Evolutionary conservation across 1,140 invertebrate species (phyloP).

Genomic region (Magallana angulata): DNA sequence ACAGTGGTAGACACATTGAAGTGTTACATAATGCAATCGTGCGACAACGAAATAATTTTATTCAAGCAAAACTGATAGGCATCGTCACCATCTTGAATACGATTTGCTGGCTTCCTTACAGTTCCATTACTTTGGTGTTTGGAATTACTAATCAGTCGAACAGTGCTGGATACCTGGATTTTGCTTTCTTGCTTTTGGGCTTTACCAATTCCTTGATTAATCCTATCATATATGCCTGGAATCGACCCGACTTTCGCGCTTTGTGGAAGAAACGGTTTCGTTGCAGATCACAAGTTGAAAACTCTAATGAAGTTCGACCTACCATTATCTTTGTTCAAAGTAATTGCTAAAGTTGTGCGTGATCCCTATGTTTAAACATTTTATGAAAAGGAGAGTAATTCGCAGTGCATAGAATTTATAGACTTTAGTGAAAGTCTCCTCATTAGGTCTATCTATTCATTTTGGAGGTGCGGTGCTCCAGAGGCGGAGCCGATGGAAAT

Average conservation of each 20-base stretch:
- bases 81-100: neutral
- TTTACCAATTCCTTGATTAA: conserved; percentile 1
- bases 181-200: conserved; percentile 2
- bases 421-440: too few species aligned
- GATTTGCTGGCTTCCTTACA: conserved; percentile 19
- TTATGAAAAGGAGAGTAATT: too few species aligned
- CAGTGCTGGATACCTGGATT: neutral
- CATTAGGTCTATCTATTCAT: too few species aligned
- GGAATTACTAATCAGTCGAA: neutral
- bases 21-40: neutral
- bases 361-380: too few species aligned
- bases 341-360: too few species aligned
- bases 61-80: neutral
- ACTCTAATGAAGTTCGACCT: neutral
- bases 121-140: neutral
- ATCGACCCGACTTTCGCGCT: neutral
- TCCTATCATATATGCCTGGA: neutral
- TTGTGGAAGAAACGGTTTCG: neutral
- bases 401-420: too few species aligned
- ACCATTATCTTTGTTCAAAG: neutral
- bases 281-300: neutral
- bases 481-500: too few species aligned
- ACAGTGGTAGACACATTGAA: conserved; percentile 9
- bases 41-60: neutral
- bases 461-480: too few species aligned